phyloP scores from a whole-genome alignment of 2,797 vertebrate species.

The Merluccius polli region DNA sequence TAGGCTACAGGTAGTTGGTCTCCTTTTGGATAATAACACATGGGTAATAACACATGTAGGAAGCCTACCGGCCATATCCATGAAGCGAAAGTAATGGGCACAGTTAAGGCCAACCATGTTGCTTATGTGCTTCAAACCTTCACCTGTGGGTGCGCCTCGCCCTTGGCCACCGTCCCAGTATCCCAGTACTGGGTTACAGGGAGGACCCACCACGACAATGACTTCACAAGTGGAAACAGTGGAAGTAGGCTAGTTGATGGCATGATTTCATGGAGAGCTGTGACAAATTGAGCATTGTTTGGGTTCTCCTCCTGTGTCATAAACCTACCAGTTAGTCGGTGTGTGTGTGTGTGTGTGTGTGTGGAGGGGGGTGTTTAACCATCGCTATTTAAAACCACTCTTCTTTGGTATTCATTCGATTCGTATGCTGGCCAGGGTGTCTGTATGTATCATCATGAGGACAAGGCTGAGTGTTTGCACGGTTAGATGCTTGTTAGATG shows the following conservation, averaged over 20 bases:
- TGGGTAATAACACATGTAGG: too few relatives aligned
- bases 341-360: too few relatives aligned
- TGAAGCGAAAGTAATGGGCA: background rate
- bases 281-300: slow-evolving; percentile 37
- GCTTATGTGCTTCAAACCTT: background rate
- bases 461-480: background rate
- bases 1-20: too few relatives aligned
- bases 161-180: background rate
- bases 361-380: too few relatives aligned
- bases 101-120: background rate
- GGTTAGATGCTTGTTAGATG: background rate
- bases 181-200: too few relatives aligned
- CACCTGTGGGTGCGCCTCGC: background rate
- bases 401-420: background rate
- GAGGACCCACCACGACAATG: slow-evolving; percentile 23
- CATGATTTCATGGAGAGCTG: slow-evolving; percentile 48
- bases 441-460: background rate
- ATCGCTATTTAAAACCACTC: background rate
- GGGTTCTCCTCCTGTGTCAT: slow-evolving; percentile 14
- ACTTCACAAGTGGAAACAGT: slow-evolving; percentile 49
- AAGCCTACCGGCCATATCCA: background rate
- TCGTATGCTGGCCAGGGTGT: background rate
- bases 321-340: too few relatives aligned
- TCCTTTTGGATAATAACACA: too few relatives aligned
- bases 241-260: too few relatives aligned